Evolutionary conservation across 2,888 invertebrate species (phyloP), one percentile per base, ranked within the genome.

Genomic region (Leucophenga montana): DNA sequence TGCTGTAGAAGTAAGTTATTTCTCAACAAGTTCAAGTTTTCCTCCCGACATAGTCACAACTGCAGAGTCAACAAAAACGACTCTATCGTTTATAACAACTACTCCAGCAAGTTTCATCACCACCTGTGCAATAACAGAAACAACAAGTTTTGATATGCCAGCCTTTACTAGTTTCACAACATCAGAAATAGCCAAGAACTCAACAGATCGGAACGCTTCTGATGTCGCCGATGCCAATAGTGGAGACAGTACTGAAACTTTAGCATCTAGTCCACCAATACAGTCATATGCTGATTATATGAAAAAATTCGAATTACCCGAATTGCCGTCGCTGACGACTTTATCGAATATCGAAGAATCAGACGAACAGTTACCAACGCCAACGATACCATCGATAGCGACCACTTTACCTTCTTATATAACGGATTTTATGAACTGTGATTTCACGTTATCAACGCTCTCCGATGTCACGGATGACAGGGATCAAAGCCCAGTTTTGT

Each of bases 201-300:
- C 27, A 27, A 27, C 4, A 3, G 27, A 27, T 27, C 27, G 27
- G 3, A 27, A 27, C 27, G 4, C 27, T 27, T 27, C 27, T 27
- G 27, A 27, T 27, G 27, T 27, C 27, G 27, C 27, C 2, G 2
- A 27, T 27, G 27, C 4, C 27, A 27, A 2, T 27, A 27, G 27
- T 39, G 39, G 11, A 39, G 39, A 39, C 11, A 39, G 39, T 39
- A 11, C 39, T 11, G 39, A 39, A 11, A 39, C 39, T 11, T 39
- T 39, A 39, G 9, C 8, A 11, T 39, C 39, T 39, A 66, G 77
- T 67, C 75, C 75, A 53, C 74, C 77, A 67, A 67, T 73, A 5
- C 65, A 75, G 9, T 75, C 82, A 3, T 83, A 79, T 68, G 66
- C 71, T 18, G 84, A 85, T 50, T 85, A 86, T 68, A 79, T 86